Evolutionary conservation across 2,888 invertebrate genomes (phyloP).

Genomic region (Andrena camellia): DNA sequence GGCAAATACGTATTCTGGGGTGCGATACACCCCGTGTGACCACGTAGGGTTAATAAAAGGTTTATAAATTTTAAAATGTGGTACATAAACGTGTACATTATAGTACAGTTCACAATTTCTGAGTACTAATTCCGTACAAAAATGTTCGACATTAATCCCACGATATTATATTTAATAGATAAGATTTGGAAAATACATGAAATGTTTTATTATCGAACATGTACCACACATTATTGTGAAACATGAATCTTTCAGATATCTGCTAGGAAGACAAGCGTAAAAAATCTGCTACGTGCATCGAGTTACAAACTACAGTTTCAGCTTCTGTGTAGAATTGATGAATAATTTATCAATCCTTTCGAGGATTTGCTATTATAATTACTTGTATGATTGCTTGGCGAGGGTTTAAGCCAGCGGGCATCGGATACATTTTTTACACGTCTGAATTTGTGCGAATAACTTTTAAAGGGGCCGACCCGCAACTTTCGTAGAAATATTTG

Average conservation of each 20-base stretch:
- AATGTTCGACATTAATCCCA: too few species aligned
- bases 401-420: background rate
- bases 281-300: background rate
- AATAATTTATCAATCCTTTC: background rate
- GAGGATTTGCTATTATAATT: slow-evolving; percentile 2
- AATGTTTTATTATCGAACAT: too few species aligned
- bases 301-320: background rate
- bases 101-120: too few species aligned
- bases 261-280: background rate
- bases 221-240: too few species aligned
- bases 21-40: too few species aligned
- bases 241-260: too few species aligned
- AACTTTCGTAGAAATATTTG: background rate
- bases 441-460: background rate
- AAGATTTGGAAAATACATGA: background rate
- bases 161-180: background rate
- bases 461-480: background rate
- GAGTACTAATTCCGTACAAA: too few species aligned
- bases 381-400: background rate
- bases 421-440: background rate
- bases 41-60: too few species aligned
- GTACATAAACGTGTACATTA: too few species aligned
- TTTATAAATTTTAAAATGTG: too few species aligned
- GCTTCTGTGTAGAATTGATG: background rate
- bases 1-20: too few species aligned